A percentile compares a stretch with the other conserved stretches of the same genome.
These are phyloP conservation scores for Otus sunia DNA, from an alignment of 2,113 vertebrate species.

Conservation along the genomic window DNA sequence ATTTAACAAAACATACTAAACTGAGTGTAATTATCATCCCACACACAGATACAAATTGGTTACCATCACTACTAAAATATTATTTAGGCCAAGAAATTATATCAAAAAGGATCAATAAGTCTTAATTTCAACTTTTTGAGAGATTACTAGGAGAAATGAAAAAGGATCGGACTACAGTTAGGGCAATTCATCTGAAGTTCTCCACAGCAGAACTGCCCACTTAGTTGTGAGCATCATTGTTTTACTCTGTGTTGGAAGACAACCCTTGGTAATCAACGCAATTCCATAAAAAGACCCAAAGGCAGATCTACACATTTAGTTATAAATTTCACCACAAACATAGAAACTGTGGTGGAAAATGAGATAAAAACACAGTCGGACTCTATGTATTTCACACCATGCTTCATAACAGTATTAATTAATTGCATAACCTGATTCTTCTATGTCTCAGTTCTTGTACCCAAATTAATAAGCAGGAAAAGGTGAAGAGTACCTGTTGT, in stretches of 20 bases:
- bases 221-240: not conserved
- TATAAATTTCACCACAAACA: not conserved
- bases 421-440: not conserved
- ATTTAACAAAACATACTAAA: not conserved
- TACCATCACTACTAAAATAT: not conserved
- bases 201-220: not conserved
- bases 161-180: not conserved
- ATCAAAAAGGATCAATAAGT: accelerated
- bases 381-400: not conserved
- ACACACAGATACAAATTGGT: not conserved
- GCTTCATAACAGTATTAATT: not conserved
- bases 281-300: not conserved
- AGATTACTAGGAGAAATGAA: not conserved
- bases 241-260: not conserved
- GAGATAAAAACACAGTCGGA: not conserved
- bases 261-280: not conserved
- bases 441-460: not conserved
- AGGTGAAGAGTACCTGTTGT: constrained; percentile 85
- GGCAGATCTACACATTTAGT: not conserved
- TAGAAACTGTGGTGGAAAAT: not conserved
- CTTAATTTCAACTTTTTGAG: not conserved
- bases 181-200: not conserved
- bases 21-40: not conserved
- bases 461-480: not conserved
- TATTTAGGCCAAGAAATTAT: not conserved